Base-by-base conservation (phyloP, 2,113 vertebrate species). In the Psilopsiagon aurifrons region DNA sequence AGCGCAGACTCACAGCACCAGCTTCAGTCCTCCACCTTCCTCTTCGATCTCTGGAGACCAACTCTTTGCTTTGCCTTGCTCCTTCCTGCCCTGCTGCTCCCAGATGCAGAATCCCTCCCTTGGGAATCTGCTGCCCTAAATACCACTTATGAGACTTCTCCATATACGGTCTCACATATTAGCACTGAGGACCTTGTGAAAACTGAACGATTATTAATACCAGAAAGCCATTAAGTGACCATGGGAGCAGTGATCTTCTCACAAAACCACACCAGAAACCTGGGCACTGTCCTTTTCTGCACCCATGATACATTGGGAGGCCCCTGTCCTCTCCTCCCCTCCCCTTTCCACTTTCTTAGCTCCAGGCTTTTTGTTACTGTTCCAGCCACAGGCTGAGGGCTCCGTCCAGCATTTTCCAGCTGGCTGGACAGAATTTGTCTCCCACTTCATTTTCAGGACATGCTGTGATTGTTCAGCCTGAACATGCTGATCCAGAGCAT, bases 231-330 rank as follows among this genome's bases (percentile, higher is more conserved):
- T 27, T 5, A 3, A 16, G 12, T 17, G 52, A 33, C 33, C 2
- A 0, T 69, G 46, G 80, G 31, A 90, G 68, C 44, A 46, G 27
- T 4, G 41, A 37, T 33, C 47, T 60, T 73, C 86, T 46, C 60
- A 31, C 10, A 74, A 47, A 80, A 47, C 14, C 41, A 44, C 59
- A 23, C 3, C 4, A 39, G 54, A 22, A 89, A 31, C 16, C 29
- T 15, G 12, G 52, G 23, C 44, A 11, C 28, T 13, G 5, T 17
- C 13, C 22, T 37, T 3, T 77, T 80, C 49, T 74, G 25, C 46
- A 59, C 9, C 28, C 37, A 8, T 2, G 24, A 3, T 0, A n/a
- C 1, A 1, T 0, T 4, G 17, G 10, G 33, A 81, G 25, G n/a
- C 3, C 16, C 23, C 25, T 31, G 5, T 28, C 11, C 29, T 67